Evolutionary conservation across 2,888 invertebrate species (phyloP), one percentile per base, ranked within the genome.

Genomic region (Apotomis turbidana): DNA sequence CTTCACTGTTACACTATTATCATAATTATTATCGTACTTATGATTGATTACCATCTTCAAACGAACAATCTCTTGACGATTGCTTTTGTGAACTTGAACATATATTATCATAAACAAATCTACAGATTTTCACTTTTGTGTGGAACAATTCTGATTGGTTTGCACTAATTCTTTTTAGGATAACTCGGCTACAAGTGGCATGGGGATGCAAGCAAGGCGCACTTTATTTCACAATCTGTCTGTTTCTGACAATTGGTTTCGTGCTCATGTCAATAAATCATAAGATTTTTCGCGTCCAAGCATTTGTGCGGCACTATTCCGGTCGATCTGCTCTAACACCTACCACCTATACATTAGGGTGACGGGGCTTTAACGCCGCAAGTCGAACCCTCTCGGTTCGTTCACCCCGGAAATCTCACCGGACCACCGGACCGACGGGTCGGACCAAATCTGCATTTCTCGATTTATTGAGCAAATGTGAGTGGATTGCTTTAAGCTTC

Each of bases 351-450:
- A 49, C 61, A 63, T 54, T 64, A 57, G 66, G 55, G 55, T 10
- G 49, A 9, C 46, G 46, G 64, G 41, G 27, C 5, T 61, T 46
- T 6, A 62, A 36, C 52, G 41, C 38, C 49, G 49, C 49, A 49
- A 58, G 58, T 44, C 55, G 66, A 55, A 49, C 66, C 66, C 66
- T 57, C 66, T 66, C 46, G 55, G 55, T 55, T 66, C 66, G 46
- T 15, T 57, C 55, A 66, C 55, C 57, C 46, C 46, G 44, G 36
- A 49, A 49, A 49, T 49, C 49, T 49, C 49, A 49, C 49, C 49
- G 49, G 49, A 49, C 36, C 41, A 0, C 52, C 46, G 41, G 38
- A 27, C 63, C 46, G 44, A 6, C 36, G 46, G 60, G n/a, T 44
- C 27, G 15, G 12, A 15, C 44, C 27, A 27, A 66, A 66, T 66